Base-by-base conservation (phyloP, 37 sponge, comb jelly and placozoan species). In the Diacarnus erythraeanus region DNA sequence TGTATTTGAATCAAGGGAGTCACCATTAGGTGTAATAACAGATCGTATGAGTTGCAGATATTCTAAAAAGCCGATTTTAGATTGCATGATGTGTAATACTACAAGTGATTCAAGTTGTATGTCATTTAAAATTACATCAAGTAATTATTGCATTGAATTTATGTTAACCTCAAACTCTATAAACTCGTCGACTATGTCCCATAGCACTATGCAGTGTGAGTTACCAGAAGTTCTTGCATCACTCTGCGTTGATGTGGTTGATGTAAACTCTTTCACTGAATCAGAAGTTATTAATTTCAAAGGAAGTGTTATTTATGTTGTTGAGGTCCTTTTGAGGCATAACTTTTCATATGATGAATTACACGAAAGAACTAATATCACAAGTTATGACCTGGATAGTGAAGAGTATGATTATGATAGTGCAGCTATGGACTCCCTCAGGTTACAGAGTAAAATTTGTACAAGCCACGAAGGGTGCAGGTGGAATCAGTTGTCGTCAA, bases 401-500 rank as follows among this genome's bases (percentile, higher is more conserved):
- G 51, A 47, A 47, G 51, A 47, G 6, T 47, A 47, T 47, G 51
- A 47, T 47, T 47, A 47, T 47, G 51, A 12, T 6, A 47, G 51
- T 47, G 12, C 51, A 47, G 51, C 51, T 47, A 12, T 47, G 10
- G 10, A 47, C 10, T 47, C 12, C 12, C 51, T 47, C 12, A 6
- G 6, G 12, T 15, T 12, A 15, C 51, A 12, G 51, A 47, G 51
- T 47, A 12, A 47, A 12, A 47, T 47, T 15, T 47, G 51, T 47
- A 47, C 12, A 12, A 47, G 12, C 51, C 51, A 47, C 51, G 12
- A 51, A 5, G 25, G 25, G 2, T 78, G 78, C 26, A 26, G 65
- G 35, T 78, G 78, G 78, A 78, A 78, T 51, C 78, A 61, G 64
- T 38, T 30, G 21, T 78, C 78, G 0, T 6, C 34, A 2, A 29